Evolutionary conservation across 2,797 vertebrate genomes (phyloP).

Genomic region (Harpagifer antarcticus): DNA sequence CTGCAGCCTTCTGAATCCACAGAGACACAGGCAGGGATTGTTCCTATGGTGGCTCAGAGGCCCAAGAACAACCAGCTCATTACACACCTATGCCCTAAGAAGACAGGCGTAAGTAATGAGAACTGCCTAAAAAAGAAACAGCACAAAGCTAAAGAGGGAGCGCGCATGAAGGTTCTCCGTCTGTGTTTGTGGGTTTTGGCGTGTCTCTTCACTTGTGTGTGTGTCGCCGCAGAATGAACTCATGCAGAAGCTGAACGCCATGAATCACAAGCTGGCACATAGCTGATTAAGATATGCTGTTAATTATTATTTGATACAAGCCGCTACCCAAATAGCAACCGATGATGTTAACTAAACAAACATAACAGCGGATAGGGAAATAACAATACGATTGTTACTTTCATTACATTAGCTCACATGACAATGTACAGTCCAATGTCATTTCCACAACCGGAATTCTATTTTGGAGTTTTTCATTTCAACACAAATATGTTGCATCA

Average conservation of each 20-base stretch:
- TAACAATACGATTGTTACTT: not conserved
- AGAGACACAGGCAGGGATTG: slow-evolving; percentile 32
- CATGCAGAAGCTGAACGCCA: not conserved
- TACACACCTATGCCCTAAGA: not conserved
- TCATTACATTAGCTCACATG: not conserved
- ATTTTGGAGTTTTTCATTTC: not conserved
- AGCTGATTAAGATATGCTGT: not conserved
- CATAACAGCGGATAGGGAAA: not conserved
- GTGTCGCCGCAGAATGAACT: not conserved
- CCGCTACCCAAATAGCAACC: not conserved
- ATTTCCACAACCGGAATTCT: not conserved
- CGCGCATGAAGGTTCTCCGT: not conserved
- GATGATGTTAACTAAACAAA: not conserved
- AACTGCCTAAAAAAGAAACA: slow-evolving; percentile 12
- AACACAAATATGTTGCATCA: not conserved
- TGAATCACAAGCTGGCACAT: not conserved
- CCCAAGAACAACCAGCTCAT: slow-evolving; percentile 11
- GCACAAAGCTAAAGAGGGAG: not conserved
- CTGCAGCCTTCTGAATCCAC: slow-evolving; percentile 29
- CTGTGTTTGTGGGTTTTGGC: not conserved
- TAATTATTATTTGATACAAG: not conserved
- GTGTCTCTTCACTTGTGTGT: not conserved
- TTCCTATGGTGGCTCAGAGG: slow-evolving; percentile 13
- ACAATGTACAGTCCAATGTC: not conserved
- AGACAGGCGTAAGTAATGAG: not conserved